phyloP scores from a whole-genome alignment of 2,888 invertebrate genomes.

The Pseudeuparius sepicola region DNA sequence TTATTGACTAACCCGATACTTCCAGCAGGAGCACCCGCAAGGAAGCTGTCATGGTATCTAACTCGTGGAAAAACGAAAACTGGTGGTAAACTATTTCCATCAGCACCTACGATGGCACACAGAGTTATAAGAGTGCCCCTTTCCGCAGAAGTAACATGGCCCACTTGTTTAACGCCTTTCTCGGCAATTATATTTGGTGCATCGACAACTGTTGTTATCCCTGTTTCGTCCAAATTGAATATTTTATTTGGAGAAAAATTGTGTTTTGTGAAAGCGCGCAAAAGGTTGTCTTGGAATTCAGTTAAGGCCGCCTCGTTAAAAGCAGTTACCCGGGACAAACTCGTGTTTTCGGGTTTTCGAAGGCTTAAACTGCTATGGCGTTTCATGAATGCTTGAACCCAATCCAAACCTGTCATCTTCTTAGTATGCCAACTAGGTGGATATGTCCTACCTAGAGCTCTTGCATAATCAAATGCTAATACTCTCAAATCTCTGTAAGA shows the following conservation, averaged over 20 bases:
- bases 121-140: constrained; percentile 20
- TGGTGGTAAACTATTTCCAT: constrained; percentile 18
- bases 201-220: constrained; percentile 24
- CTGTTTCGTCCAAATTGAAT: constrained; percentile 28
- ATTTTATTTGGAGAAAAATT: too few species aligned
- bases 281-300: constrained; percentile 19
- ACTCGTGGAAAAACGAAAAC: too few species aligned
- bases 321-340: constrained; percentile 28
- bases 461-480: constrained; percentile 23
- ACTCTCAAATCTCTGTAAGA: constrained; percentile 19
- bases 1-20: constrained; percentile 5
- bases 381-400: constrained; percentile 24
- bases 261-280: constrained; percentile 23
- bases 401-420: constrained; percentile 25
- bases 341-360: constrained; percentile 23
- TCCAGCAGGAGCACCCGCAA: too few species aligned
- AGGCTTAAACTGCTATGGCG: constrained; percentile 11
- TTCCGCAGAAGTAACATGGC: constrained; percentile 20
- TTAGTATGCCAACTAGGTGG: constrained; percentile 21
- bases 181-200: constrained; percentile 18
- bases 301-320: constrained; percentile 28
- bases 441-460: constrained; percentile 16
- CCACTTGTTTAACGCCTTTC: constrained; percentile 17
- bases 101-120: constrained; percentile 19
- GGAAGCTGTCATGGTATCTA: too few species aligned